phyloP scores from a whole-genome alignment of 2,113 vertebrate genomes.

The Tetraodon nigroviridis region DNA sequence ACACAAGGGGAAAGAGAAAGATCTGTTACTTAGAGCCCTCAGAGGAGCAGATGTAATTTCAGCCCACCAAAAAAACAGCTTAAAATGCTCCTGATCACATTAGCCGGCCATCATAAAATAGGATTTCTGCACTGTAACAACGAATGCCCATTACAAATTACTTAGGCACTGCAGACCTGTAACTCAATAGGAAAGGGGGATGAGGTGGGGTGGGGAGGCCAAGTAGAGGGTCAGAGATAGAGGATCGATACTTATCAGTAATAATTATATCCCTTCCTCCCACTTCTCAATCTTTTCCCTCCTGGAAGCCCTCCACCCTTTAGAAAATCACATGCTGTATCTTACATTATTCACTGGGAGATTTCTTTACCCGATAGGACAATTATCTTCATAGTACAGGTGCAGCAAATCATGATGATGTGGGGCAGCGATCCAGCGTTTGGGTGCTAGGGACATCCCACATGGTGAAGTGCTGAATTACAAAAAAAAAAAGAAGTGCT shows the following conservation, averaged over 20 bases:
- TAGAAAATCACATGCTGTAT: constrained; percentile 57
- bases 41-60: constrained; percentile 76
- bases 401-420: constrained; percentile 52
- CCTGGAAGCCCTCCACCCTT: constrained; percentile 41
- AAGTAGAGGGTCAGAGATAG: constrained; percentile 62
- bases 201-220: constrained; percentile 45
- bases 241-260: constrained; percentile 79
- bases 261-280: constrained; percentile 76
- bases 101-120: constrained; percentile 80
- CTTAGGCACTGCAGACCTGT: constrained; percentile 77
- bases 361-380: constrained; percentile 68
- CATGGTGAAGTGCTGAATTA: constrained; percentile 19
- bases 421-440: constrained; percentile 58
- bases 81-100: constrained; percentile 83
- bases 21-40: constrained; percentile 58
- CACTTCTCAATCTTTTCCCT: constrained; percentile 48
- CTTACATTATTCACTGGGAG: constrained; percentile 68
- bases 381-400: constrained; percentile 57
- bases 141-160: constrained; percentile 84
- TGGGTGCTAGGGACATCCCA: constrained; percentile 40
- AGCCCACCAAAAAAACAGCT: constrained; percentile 69
- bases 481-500: not conserved
- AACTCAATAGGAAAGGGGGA: constrained; percentile 77
- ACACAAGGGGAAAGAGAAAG: constrained; percentile 18
- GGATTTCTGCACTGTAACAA: constrained; percentile 85